Evolutionary conservation across 1,140 invertebrate species (phyloP), one percentile per base, ranked within the genome.

Genomic region (Drosophila yakuba): DNA sequence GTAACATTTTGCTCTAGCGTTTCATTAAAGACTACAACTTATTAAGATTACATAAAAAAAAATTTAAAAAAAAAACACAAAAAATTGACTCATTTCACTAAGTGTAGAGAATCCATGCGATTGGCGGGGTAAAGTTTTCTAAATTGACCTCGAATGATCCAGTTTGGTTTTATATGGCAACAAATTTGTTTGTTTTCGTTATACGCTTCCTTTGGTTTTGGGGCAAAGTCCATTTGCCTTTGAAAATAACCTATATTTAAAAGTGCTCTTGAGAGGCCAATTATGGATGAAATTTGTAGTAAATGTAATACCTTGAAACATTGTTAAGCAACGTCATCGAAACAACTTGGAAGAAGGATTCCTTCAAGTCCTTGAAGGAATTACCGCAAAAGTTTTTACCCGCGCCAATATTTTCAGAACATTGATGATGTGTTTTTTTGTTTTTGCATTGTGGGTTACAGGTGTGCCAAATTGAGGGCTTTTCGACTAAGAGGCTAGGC

Each of bases 401-500:
- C 25, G 1, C 17, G 14, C 11, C 38, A 41, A 51, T 51, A 55
- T 28, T 62, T 41, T 57, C 4, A 25, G 25, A 25, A 25, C 25
- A 4, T 25, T 25, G 25, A 25, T 25, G 25, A 25, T 25, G 25
- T 25, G 4, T 0, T 25, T 4, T 25, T 4, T 25, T 25, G 4
- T 4, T 25, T 25, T 25, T 25, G 25, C 25, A 25, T 38, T 57
- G 45, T 32, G 47, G 60, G 39, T 51, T 36, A 44, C 3, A 17
- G 41, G 43, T 38, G 61, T 76, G 76, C 62, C 73, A 68, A 58
- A 61, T 68, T 58, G 15, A 56, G 80, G 64, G 41, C 48, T 51
- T 78, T 62, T 72, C 36, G 51, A 77, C 81, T 84, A 85, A 80
- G 81, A 84, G 81, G 81, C 81, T 84, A 84, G 69, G 81, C 81